Base-by-base conservation (phyloP, 1,140 invertebrate genomes). In the Calephelis virginiensis region DNA sequence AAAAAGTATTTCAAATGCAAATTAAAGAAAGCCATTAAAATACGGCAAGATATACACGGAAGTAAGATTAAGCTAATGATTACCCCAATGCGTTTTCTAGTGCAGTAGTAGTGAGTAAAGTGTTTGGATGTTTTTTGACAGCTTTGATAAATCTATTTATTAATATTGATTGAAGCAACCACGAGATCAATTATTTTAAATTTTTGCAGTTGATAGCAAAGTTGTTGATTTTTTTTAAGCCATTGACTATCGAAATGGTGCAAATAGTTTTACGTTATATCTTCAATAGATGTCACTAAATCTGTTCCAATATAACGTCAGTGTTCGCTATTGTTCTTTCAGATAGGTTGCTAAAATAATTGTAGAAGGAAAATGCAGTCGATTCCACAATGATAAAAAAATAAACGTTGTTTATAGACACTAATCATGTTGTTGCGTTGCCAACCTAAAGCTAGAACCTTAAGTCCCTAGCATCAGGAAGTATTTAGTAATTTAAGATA, bases 131-230 rank as follows among this genome's bases (percentile, higher is more conserved):
- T 17, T 53, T 53, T 17, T 53, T 28, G 28, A 28, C 28, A 28
- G 49, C 14, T 53, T 10, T 53, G n/a, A 13, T 17, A 17, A 53
- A 53, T 53, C 49, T 53, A 53, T 53, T 6, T 53, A 13, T 8
- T 53, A 53, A 17, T 53, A 14, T 53, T 53, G 14, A 53, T 53
- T 17, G 5, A 28, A 17, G 14, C 8, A 28, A 14, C 49, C 17
- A 53, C 49, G 49, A 53, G 49, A 53, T 53, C 49, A 53, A 53
- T 53, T 53, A 53, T 53, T 17, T 53, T 13, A 53, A 53, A 53
- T 53, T 17, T 13, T 53, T 53, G 49, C 49, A 53, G 49, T 53
- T 53, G 49, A 53, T 53, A 53, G 49, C 17, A 13, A 17, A 53
- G 14, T 17, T 53, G 8, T 53, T 17, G 49, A 53, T 10, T 8